Percentiles rank a stretch among this genome's conserved stretches.
Evolutionary conservation across 2,113 vertebrate genomes (phyloP).

Genomic region (Scolopax mira): DNA sequence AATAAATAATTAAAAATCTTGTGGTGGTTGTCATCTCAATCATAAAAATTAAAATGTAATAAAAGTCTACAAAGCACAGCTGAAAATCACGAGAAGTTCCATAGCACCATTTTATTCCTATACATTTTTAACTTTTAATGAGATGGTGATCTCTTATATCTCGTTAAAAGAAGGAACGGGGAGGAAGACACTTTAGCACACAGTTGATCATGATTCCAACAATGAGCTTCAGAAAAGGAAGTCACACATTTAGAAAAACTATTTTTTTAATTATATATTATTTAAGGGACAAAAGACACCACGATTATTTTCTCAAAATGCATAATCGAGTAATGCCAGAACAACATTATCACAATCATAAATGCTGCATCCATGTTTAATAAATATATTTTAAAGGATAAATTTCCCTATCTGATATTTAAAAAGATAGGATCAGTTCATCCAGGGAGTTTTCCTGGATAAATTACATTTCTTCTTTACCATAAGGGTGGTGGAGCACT

Average conservation of each 20-base stretch:
- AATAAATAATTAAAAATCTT: background rate
- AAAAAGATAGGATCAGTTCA: background rate
- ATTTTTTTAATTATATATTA: background rate
- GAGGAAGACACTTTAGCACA: background rate
- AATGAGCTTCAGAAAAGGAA: conserved; percentile 27
- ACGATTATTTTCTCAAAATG: conserved; percentile 26
- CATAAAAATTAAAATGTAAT: conserved; percentile 50
- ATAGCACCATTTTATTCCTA: conserved; percentile 38
- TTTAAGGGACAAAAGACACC: background rate
- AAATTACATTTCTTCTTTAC: background rate
- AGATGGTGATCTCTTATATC: conserved; percentile 33
- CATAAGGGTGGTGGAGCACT: no score
- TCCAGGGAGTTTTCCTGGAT: background rate
- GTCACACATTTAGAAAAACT: background rate
- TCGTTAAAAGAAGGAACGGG: conserved; percentile 55
- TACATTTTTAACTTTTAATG: conserved; percentile 65
- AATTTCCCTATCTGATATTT: conserved; percentile 9
- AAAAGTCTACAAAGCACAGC: conserved; percentile 30
- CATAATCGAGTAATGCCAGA: background rate
- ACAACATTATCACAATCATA: background rate
- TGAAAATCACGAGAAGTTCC: conserved; percentile 43
- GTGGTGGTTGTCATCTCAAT: conserved; percentile 8
- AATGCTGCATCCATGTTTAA: conserved; percentile 1
- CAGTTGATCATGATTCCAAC: conserved; percentile 1
- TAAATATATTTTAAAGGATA: background rate